A percentile compares a stretch with the other conserved stretches of the same genome.
Conservation (phyloP, 1,140 invertebrate genomes). For the Drosophila subobscura region DNA sequence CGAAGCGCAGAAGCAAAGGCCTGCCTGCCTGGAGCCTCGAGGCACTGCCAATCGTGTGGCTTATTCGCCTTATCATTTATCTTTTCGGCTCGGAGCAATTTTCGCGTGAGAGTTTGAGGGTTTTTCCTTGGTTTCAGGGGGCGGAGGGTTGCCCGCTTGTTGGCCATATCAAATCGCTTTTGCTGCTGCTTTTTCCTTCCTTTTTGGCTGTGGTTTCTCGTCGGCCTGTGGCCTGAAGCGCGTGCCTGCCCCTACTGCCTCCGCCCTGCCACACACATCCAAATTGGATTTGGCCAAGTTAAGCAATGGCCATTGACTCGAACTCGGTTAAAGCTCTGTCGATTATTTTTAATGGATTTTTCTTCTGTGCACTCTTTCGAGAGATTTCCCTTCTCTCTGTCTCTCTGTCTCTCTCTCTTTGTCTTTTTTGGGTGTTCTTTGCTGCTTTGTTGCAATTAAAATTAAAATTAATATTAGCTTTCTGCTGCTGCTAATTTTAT, state of each 20-base stretch:
- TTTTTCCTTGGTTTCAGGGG: constrained; percentile 14
- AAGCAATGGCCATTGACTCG: constrained; percentile 47
- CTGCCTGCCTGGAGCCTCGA: neutral
- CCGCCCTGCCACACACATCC: constrained; percentile 42
- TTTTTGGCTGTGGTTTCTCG: constrained; percentile 41
- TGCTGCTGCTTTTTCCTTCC: constrained; percentile 32
- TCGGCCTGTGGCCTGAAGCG: constrained; percentile 59
- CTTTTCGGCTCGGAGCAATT: constrained; percentile 36
- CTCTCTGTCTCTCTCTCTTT: neutral
- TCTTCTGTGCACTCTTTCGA: neutral
- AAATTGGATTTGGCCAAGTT: constrained; percentile 77
- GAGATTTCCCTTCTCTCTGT: neutral
- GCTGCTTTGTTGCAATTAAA: constrained; percentile 59
- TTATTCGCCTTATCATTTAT: constrained; percentile 77
- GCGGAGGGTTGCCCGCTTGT: constrained; percentile 36
- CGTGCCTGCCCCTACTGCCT: constrained; percentile 39
- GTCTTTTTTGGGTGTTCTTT: neutral
- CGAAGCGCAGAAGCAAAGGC: neutral
- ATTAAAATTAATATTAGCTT: constrained; percentile 74
- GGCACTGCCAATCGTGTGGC: constrained; percentile 6
- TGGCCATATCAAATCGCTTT: constrained; percentile 55
- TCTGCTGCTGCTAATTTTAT: constrained; percentile 58
- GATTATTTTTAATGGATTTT: constrained; percentile 68
- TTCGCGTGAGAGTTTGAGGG: constrained; percentile 28
- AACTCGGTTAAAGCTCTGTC: constrained; percentile 50